These are phyloP conservation scores for Aporophyla lueneburgensis DNA, from an alignment of 2,888 invertebrate species.

Conservation along the genomic window DNA sequence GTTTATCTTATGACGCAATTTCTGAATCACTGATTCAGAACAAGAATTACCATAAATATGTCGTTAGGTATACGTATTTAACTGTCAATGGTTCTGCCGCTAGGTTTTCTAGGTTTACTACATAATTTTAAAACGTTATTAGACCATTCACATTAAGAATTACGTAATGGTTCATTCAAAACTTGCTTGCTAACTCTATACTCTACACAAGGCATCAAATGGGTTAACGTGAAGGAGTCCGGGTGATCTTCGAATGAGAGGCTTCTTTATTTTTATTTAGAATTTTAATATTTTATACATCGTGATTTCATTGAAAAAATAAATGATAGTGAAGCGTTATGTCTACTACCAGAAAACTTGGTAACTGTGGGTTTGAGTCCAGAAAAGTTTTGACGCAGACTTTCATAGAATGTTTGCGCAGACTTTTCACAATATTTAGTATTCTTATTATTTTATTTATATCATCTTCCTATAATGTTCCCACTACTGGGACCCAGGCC, in stretches of 20 bases:
- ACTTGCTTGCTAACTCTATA: not conserved
- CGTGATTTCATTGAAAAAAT: conserved; percentile 3
- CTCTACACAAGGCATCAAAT: not conserved
- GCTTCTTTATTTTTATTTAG: not conserved
- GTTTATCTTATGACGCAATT: conserved; percentile 16
- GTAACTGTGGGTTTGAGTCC: too few species aligned
- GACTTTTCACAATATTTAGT: too few species aligned
- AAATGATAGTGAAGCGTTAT: not conserved
- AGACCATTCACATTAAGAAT: not conserved
- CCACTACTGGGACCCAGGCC: too few species aligned
- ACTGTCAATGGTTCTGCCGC: not conserved
- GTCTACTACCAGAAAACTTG: not conserved
- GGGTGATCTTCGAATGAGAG: not conserved
- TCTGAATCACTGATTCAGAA: conserved; percentile 9
- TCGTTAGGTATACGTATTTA: not conserved
- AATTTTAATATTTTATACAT: conserved; percentile 6
- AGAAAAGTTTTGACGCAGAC: too few species aligned
- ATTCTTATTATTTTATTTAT: too few species aligned
- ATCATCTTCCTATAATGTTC: too few species aligned
- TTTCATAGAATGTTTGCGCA: too few species aligned
- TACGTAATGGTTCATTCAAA: not conserved
- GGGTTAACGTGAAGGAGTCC: not conserved
- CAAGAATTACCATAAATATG: conserved; percentile 16
- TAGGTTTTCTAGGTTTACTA: not conserved
- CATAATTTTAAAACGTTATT: conserved; percentile 8